A percentile compares a stretch with the other conserved stretches of the same genome.
Conservation (phyloP, 2,888 invertebrate genomes). For the Tenthredo notha region DNA sequence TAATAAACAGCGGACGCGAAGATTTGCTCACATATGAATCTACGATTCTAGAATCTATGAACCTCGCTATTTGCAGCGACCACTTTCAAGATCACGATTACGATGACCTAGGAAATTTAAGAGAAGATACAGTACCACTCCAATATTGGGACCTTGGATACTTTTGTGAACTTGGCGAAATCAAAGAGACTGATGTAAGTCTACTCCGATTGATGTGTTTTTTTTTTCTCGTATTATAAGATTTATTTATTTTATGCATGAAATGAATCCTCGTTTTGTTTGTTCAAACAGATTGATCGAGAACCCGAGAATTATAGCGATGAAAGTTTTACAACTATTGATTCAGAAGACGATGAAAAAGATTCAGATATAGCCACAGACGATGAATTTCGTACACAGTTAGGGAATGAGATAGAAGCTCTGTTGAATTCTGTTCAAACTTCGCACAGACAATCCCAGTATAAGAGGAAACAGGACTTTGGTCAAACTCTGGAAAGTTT, state of each 20-base stretch:
- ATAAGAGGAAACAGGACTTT: conserved; percentile 2
- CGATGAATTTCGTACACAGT: conserved; percentile 39
- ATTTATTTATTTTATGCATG: background rate
- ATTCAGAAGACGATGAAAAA: conserved; percentile 4
- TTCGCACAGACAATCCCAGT: background rate
- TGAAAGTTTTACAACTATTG: background rate
- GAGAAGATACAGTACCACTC: conserved; percentile 3
- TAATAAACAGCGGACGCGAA: conserved; percentile 47
- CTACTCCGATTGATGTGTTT: background rate
- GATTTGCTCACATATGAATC: conserved; percentile 35
- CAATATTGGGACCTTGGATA: conserved; percentile 45
- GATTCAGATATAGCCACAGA: conserved; percentile 6
- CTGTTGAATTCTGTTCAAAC: conserved; percentile 35
- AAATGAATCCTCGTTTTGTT: background rate
- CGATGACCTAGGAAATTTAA: conserved; percentile 1
- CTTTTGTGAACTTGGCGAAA: conserved; percentile 28
- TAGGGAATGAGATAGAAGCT: conserved; percentile 42
- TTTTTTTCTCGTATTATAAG: background rate
- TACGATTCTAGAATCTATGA: conserved; percentile 29
- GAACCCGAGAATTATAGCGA: background rate
- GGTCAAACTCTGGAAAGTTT: conserved; percentile 24
- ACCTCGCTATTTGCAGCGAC: conserved; percentile 31
- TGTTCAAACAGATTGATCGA: background rate
- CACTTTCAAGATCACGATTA: conserved; percentile 35
- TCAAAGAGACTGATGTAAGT: conserved; percentile 34